Evolutionary conservation across 2,797 vertebrate species (phyloP).

Genomic region (Luscinia megarhynchos): DNA sequence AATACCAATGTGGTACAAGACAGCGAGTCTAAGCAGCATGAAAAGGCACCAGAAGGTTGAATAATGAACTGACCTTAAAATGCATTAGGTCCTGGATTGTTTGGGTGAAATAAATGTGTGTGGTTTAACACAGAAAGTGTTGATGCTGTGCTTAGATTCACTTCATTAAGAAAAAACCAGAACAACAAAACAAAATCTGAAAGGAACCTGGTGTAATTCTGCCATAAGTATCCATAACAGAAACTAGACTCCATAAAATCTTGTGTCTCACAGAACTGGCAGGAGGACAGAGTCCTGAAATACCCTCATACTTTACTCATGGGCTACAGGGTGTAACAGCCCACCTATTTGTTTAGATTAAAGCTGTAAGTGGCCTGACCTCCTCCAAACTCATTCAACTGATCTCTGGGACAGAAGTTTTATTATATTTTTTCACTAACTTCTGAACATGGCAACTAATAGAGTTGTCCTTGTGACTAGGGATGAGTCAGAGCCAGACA

Average conservation of each 20-base stretch:
- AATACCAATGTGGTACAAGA: slow-evolving; percentile 51
- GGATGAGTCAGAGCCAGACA: slow-evolving; percentile 4
- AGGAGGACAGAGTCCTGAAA: neutral
- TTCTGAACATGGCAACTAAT: neutral
- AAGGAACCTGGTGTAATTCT: neutral
- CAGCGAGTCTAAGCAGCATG: slow-evolving; percentile 24
- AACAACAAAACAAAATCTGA: neutral
- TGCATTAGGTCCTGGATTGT: slow-evolving; percentile 4
- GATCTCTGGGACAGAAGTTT: neutral
- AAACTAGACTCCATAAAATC: neutral
- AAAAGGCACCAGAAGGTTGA: slow-evolving; percentile 58
- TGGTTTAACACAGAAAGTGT: neutral
- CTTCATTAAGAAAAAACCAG: neutral
- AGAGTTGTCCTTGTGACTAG: slow-evolving; percentile 24
- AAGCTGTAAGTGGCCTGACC: neutral
- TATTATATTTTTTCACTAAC: neutral
- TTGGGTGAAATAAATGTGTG: neutral
- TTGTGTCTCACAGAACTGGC: neutral
- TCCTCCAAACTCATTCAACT: neutral
- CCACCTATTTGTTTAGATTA: neutral
- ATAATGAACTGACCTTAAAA: slow-evolving; percentile 41
- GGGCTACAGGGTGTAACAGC: neutral
- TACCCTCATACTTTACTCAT: neutral
- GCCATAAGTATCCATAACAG: neutral
- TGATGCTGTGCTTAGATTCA: neutral